Evolutionary conservation across 2,113 vertebrate species (phyloP).

Genomic region (Sebastes schlegelii): DNA sequence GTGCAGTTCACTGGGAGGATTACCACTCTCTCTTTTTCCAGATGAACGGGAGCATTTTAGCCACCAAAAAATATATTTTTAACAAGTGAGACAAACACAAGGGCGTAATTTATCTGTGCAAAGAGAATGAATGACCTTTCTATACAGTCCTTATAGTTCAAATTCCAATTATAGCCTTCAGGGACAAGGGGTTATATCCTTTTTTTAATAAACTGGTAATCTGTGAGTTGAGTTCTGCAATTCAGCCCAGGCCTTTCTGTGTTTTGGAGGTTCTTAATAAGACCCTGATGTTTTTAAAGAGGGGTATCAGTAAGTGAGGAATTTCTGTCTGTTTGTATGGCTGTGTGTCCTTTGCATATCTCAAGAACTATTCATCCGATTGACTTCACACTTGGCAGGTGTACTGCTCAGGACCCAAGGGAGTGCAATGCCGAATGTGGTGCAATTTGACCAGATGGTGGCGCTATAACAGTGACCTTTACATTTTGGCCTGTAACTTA

Average conservation of each 20-base stretch:
- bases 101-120: neutral
- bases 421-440: too few relatives aligned
- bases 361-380: too few relatives aligned
- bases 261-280: neutral
- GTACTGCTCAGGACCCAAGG: too few relatives aligned
- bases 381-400: too few relatives aligned
- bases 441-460: too few relatives aligned
- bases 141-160: neutral
- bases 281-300: neutral
- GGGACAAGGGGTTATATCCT: neutral
- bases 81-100: neutral
- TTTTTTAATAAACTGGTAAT: neutral
- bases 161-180: neutral
- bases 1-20: slow-evolving; percentile 39
- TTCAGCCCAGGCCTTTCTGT: neutral
- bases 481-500: too few relatives aligned
- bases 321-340: too few relatives aligned
- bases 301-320: too few relatives aligned
- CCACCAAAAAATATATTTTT: slow-evolving; percentile 24
- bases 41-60: slow-evolving; percentile 24
- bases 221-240: neutral
- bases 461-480: too few relatives aligned
- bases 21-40: slow-evolving; percentile 22
- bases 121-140: neutral
- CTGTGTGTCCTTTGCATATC: too few relatives aligned